Conservation (phyloP, 1,140 invertebrate species). For the Maniola jurtina region DNA sequence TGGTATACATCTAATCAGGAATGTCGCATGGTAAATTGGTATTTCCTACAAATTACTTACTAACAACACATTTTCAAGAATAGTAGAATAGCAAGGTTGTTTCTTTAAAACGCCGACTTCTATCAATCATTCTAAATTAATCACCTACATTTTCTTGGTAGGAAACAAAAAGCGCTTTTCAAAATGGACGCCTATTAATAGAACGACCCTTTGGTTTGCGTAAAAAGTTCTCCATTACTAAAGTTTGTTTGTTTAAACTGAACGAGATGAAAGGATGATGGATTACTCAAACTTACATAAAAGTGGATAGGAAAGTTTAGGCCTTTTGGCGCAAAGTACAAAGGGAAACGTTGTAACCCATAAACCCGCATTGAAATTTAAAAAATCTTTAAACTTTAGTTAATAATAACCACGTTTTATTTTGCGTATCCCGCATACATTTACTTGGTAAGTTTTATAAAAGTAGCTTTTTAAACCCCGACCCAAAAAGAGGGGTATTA, state of each 20-base stretch:
- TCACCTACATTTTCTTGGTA: not conserved
- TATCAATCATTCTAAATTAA: not conserved
- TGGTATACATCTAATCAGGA: no score
- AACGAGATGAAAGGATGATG: constrained; percentile 10
- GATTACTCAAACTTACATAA: constrained; percentile 4
- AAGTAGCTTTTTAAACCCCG: no score
- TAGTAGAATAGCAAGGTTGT: no score
- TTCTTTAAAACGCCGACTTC: not conserved
- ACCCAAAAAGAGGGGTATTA: no score
- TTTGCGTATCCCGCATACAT: no score
- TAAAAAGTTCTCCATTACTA: not conserved
- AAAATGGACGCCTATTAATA: not conserved
- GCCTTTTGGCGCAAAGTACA: constrained; percentile 1
- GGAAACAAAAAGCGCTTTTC: not conserved
- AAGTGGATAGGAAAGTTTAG: not conserved
- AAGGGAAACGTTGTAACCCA: not conserved
- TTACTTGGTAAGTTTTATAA: no score
- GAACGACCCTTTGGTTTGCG: not conserved
- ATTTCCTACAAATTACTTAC: no score
- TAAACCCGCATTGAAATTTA: not conserved
- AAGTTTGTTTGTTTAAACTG: constrained; percentile 6
- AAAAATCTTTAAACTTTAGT: not conserved
- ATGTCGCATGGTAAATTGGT: no score
- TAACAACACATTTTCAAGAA: no score
- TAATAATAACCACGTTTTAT: no score